Conservation (phyloP, 2,888 invertebrate species). For the Noctua fimbriata region DNA sequence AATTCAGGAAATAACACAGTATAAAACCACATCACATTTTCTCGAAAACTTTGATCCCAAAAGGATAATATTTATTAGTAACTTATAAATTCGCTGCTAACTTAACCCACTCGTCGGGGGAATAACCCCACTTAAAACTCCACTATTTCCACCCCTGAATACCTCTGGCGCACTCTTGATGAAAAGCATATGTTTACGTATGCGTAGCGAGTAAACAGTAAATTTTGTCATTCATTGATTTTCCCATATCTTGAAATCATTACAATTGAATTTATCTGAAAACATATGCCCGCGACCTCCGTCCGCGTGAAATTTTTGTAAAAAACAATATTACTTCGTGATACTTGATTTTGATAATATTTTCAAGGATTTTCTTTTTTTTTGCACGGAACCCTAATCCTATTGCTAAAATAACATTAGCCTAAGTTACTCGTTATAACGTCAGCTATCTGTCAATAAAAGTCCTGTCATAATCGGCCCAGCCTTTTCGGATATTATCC, state of each 20-base stretch:
- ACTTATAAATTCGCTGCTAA: background rate
- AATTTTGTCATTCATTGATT: background rate
- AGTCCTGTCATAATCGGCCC: no score
- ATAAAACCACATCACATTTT: background rate
- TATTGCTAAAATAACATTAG: no score
- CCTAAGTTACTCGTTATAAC: no score
- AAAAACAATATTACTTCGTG: no score
- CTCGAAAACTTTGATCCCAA: background rate
- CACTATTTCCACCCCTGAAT: slow-evolving; percentile 10
- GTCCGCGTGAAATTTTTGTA: no score
- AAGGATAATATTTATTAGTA: background rate
- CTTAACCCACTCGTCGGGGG: background rate
- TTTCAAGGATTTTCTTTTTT: no score
- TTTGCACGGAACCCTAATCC: no score
- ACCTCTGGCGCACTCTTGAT: slow-evolving; percentile 25
- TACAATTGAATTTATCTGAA: no score
- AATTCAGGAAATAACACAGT: background rate
- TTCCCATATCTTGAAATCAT: background rate
- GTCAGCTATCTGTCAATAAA: no score
- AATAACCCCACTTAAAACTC: background rate
- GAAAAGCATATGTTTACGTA: slow-evolving; percentile 24
- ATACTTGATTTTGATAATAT: no score
- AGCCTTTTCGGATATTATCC: no score
- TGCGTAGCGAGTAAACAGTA: background rate
- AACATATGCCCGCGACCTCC: no score